These are phyloP conservation scores for Drosophila santomea DNA, from an alignment of 1,140 invertebrate genomes.

Conservation along the genomic window DNA sequence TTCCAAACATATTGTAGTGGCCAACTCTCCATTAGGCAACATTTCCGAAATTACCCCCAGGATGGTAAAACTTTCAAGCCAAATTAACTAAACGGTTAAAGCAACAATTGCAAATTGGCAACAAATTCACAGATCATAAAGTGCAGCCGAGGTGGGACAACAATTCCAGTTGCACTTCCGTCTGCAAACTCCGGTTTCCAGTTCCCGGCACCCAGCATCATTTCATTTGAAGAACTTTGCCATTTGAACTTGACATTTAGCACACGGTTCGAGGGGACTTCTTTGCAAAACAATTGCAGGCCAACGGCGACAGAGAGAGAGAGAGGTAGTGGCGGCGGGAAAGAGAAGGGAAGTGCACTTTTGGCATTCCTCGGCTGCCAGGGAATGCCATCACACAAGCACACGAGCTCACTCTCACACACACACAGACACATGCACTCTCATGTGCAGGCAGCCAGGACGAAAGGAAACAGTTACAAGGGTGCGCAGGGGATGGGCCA, in stretches of 20 bases:
- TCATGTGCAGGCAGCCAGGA: slow-evolving; percentile 23
- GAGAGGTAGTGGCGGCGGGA: slow-evolving; percentile 10
- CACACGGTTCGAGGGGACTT: slow-evolving; percentile 81
- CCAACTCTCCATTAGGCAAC: slow-evolving; percentile 12
- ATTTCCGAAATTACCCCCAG: slow-evolving; percentile 14
- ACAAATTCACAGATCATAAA: slow-evolving; percentile 83
- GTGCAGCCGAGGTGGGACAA: slow-evolving; percentile 41
- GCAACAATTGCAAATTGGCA: slow-evolving; percentile 81
- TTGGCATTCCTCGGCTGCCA: slow-evolving; percentile 76
- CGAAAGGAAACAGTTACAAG: slow-evolving; percentile 69
- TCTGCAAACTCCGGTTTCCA: slow-evolving; percentile 33
- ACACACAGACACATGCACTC: slow-evolving; percentile 1
- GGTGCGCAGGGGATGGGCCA: slow-evolving; percentile 10
- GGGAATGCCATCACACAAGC: slow-evolving; percentile 63
- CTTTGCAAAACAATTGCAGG: slow-evolving; percentile 81
- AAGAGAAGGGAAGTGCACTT: slow-evolving; percentile 65
- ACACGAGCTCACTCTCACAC: slow-evolving; percentile 20
- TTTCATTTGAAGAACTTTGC: slow-evolving; percentile 81
- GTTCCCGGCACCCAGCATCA: slow-evolving; percentile 71
- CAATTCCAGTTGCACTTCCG: slow-evolving; percentile 40
- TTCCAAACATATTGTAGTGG: slow-evolving; percentile 3
- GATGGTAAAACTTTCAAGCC: slow-evolving; percentile 59
- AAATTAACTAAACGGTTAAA: slow-evolving; percentile 80
- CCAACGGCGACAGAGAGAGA: slow-evolving; percentile 30
- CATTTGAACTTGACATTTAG: slow-evolving; percentile 83